These are phyloP conservation scores for Eilema caniola DNA, from an alignment of 2,888 invertebrate species.

Conservation along the genomic window DNA sequence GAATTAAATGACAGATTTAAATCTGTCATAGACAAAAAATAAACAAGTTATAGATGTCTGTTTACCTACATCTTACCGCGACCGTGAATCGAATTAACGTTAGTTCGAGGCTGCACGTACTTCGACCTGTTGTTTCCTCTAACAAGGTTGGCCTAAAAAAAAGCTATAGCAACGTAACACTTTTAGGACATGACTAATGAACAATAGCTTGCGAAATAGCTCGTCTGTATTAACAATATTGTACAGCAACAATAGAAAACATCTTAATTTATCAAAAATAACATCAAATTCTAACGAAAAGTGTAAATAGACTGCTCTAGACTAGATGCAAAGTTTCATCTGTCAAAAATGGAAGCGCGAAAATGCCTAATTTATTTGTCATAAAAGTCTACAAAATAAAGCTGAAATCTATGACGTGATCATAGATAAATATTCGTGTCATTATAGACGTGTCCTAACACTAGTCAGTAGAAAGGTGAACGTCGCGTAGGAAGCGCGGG, in stretches of 20 bases:
- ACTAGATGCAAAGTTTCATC: conserved; percentile 6
- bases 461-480: conserved; percentile 48
- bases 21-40: conserved; percentile 52
- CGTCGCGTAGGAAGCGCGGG: conserved; percentile 70
- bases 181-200: conserved; percentile 82
- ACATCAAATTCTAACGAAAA: conserved; percentile 17
- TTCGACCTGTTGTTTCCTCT: conserved; percentile 63
- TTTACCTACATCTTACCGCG: conserved; percentile 68
- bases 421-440: conserved; percentile 7
- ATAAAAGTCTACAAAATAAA: background rate
- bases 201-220: conserved; percentile 74
- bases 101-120: conserved; percentile 80
- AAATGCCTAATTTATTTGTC: background rate
- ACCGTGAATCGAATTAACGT: conserved; percentile 77
- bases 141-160: conserved; percentile 73
- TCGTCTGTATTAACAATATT: conserved; percentile 54
- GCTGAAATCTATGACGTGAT: background rate
- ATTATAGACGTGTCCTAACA: conserved; percentile 50
- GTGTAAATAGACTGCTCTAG: conserved; percentile 27
- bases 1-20: conserved; percentile 6
- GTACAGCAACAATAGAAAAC: conserved; percentile 44
- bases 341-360: background rate
- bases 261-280: conserved; percentile 20
- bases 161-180: conserved; percentile 71
- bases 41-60: conserved; percentile 64